Evolutionary conservation across 1,140 invertebrate species (phyloP), one percentile per base, ranked within the genome.

Genomic region (Melanaphis sacchari): DNA sequence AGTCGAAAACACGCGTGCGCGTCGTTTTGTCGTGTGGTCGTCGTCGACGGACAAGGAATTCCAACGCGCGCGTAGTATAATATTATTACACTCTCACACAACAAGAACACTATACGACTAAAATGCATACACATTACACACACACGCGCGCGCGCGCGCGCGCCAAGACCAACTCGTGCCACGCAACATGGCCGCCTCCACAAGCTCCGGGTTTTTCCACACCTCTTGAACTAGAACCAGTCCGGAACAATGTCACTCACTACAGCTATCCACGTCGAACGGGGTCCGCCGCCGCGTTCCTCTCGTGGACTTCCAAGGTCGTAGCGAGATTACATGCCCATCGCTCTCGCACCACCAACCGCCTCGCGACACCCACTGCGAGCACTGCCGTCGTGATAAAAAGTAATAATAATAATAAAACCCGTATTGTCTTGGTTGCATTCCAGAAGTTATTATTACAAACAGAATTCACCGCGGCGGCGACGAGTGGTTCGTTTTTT

Each of bases 211-310:
- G 76, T 82, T 93, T 92, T 82, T 85, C 46, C 76, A 52, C 91
- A 85, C 66, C 91, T 84, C 91, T 84, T 84, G 66, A 82, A 91
- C 66, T 82, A 93, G 81, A 93, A 93, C 91, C 91, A 93, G 91
- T 93, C 91, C 49, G 91, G 91, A 93, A 93, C 91, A 93, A 93
- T 93, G 91, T 93, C 91, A 93, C 91, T 85, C 81, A 82, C n/a
- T 52, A n/a, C 31, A n/a, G 36, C 76, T 31, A 21, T n/a, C 89
- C 24, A n/a, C 89, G 89, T n/a, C 38, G 54, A 41, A 90, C 89
- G 52, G 52, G 38, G 46, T 46, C 66, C 66, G 66, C 90, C 59
- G 90, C 66, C 40, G 43, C 59, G 90, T 91, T 91, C 90, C 90
- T 91, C 90, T 81, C 91, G 81, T 82, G 81, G 91, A 85, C 91